Conservation (phyloP, 2,113 vertebrate species). For the Capricornis sumatraensis region DNA sequence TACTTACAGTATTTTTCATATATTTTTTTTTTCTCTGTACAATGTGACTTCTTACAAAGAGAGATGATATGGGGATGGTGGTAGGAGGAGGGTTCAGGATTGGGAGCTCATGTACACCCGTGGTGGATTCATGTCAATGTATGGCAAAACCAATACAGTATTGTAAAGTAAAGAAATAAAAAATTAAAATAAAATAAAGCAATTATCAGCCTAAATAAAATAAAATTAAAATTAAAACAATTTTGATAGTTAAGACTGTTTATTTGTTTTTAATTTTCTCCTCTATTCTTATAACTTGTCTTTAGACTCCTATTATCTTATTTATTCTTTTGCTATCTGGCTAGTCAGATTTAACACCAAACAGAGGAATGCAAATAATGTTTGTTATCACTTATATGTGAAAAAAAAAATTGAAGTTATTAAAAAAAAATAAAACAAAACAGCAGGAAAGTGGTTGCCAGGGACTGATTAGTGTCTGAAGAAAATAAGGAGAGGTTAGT, state of each 20-base stretch:
- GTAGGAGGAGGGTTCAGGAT: too few relatives aligned
- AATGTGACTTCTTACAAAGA: background rate
- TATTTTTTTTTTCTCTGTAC: background rate
- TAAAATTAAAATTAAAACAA: background rate
- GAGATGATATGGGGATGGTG: too few relatives aligned
- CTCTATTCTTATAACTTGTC: background rate
- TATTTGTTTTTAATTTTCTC: background rate
- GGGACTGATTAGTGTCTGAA: background rate
- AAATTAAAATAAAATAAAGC: too few relatives aligned
- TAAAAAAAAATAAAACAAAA: background rate
- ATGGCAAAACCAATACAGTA: too few relatives aligned
- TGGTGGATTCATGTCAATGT: too few relatives aligned
- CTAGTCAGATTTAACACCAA: background rate
- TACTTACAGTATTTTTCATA: background rate
- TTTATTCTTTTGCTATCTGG: background rate
- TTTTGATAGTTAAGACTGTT: background rate
- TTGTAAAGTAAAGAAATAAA: too few relatives aligned
- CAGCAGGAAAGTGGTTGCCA: background rate
- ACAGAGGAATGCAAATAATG: background rate
- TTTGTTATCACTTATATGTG: background rate
- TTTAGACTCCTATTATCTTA: background rate
- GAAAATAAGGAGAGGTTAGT: background rate
- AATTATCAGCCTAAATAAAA: too few relatives aligned
- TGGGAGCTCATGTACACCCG: too few relatives aligned
- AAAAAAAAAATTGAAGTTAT: background rate